Evolutionary conservation across 2,888 invertebrate species (phyloP).

Genomic region (Lochmaea crataegi): DNA sequence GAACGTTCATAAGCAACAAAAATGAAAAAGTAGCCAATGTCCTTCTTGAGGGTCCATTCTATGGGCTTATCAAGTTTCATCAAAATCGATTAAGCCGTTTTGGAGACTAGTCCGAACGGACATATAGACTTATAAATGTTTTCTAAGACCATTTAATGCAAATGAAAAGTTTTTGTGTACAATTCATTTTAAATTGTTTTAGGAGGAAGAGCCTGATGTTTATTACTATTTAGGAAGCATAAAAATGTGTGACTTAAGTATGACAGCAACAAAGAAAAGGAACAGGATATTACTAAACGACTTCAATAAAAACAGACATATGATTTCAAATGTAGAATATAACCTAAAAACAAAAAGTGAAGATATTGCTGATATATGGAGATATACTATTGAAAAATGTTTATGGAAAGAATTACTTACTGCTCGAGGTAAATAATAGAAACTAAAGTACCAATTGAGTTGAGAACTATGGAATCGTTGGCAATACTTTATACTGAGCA

Average conservation of each 20-base stretch:
- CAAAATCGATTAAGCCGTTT: too few relatives aligned
- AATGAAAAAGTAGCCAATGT: too few relatives aligned
- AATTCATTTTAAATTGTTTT: slow-evolving; percentile 8
- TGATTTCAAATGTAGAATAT: slow-evolving; percentile 39
- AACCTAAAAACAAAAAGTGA: slow-evolving; percentile 43
- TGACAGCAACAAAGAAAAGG: slow-evolving; percentile 40
- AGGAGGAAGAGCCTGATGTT: slow-evolving; percentile 70
- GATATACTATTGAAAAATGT: slow-evolving; percentile 45
- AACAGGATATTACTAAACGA: slow-evolving; percentile 45
- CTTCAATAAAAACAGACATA: slow-evolving; percentile 45
- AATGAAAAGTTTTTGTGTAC: not conserved
- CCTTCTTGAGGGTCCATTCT: too few relatives aligned
- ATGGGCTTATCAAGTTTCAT: too few relatives aligned
- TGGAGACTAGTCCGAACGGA: too few relatives aligned
- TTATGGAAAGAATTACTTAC: slow-evolving; percentile 48
- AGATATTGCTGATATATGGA: slow-evolving; percentile 45
- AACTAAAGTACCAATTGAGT: not conserved
- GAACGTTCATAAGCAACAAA: too few relatives aligned
- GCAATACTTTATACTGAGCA: not conserved
- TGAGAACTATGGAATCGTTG: not conserved
- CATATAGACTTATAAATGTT: not conserved
- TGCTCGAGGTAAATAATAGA: slow-evolving; percentile 40
- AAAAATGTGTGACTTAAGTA: slow-evolving; percentile 44
- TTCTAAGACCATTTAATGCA: not conserved
- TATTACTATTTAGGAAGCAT: slow-evolving; percentile 49